Evolutionary conservation across 2,888 invertebrate genomes (phyloP).

Genomic region (Leptura quadrifasciata): DNA sequence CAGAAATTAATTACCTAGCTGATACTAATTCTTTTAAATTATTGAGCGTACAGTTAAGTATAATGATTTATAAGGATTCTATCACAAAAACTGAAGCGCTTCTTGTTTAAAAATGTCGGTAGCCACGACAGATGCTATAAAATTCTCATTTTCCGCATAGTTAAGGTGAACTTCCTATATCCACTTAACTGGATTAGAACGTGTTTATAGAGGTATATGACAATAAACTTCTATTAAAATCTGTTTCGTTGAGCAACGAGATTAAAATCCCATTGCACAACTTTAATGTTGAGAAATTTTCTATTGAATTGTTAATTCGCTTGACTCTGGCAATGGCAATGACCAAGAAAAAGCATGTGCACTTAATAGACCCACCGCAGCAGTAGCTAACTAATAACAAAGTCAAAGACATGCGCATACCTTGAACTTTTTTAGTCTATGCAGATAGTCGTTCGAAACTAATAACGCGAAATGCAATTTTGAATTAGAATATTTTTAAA

Average conservation of each 20-base stretch:
- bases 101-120: conserved; percentile 1
- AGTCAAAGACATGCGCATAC: not conserved
- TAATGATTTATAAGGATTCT: conserved; percentile 2
- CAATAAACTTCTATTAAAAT: conserved; percentile 7
- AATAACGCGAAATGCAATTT: too few species aligned
- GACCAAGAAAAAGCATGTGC: conserved; percentile 1
- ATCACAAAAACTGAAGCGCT: conserved; percentile 1
- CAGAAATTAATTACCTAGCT: not conserved
- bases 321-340: conserved; percentile 7
- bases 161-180: conserved; percentile 1
- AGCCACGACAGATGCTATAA: conserved; percentile 3
- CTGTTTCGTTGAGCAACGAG: not conserved
- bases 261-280: not conserved
- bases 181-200: conserved; percentile 2
- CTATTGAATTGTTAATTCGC: conserved; percentile 3
- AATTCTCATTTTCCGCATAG: conserved; percentile 7
- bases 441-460: too few species aligned
- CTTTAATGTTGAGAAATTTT: conserved; percentile 3
- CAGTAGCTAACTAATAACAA: not conserved
- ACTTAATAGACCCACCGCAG: not conserved
- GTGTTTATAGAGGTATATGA: conserved; percentile 7
- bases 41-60: conserved; percentile 1
- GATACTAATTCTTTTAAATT: not conserved
- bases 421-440: not conserved
- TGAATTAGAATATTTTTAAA: too few species aligned